Evolutionary conservation across 2,797 vertebrate species (phyloP).

Genomic region (Tamandua tetradactyla): DNA sequence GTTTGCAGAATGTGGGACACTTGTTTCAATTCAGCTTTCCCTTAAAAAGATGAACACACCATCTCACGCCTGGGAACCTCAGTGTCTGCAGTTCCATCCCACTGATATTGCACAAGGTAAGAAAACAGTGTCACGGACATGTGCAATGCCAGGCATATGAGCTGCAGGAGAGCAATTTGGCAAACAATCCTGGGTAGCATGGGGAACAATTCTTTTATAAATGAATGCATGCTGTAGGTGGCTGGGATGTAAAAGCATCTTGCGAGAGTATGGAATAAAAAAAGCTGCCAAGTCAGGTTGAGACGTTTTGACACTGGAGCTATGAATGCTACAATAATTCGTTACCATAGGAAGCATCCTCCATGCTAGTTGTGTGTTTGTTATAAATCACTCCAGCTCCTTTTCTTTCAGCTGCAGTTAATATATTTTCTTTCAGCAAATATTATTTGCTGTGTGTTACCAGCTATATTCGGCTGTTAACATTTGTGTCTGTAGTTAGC

Average conservation of each 20-base stretch:
- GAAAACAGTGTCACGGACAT: neutral
- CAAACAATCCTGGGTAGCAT: conserved; percentile 40
- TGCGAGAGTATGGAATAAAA: neutral
- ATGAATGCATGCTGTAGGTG: conserved; percentile 62
- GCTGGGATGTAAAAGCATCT: conserved; percentile 26
- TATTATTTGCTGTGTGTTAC: conserved; percentile 61
- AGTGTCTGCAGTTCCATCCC: neutral
- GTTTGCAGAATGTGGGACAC: neutral
- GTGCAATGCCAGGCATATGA: conserved; percentile 38
- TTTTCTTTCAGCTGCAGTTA: conserved; percentile 67
- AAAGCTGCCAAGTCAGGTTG: conserved; percentile 66
- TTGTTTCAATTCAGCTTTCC: conserved; percentile 27
- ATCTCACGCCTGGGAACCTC: neutral
- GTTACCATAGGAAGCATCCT: conserved; percentile 59
- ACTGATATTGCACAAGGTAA: neutral
- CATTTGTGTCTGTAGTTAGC: conserved; percentile 67
- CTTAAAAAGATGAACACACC: conserved; percentile 5
- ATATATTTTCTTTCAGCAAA: conserved; percentile 66
- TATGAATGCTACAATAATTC: conserved; percentile 44
- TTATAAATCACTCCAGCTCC: conserved; percentile 61
- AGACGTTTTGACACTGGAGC: conserved; percentile 51
- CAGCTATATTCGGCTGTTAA: conserved; percentile 66
- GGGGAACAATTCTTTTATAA: conserved; percentile 69
- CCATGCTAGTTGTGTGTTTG: conserved; percentile 25
- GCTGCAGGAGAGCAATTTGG: conserved; percentile 59